Evolutionary conservation across 2,113 vertebrate species (phyloP).

Genomic region (Mesoclemmys tuberculata): DNA sequence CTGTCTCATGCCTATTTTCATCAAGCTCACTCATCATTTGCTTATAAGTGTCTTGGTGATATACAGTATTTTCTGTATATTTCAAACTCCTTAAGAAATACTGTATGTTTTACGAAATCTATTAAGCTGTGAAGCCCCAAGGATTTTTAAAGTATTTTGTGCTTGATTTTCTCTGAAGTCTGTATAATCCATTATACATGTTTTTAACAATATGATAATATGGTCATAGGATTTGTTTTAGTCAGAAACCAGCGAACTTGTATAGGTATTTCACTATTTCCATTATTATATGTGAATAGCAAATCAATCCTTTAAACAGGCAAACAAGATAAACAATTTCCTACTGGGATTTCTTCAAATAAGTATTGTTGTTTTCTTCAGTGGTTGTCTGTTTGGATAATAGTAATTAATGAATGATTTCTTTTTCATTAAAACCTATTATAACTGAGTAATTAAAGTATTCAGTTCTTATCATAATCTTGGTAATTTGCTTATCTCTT

Average conservation of each 20-base stretch:
- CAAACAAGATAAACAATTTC: not conserved
- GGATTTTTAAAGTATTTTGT: not conserved
- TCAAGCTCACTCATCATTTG: not conserved
- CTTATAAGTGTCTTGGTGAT: not conserved
- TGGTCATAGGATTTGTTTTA: not conserved
- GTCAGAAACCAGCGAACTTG: not conserved
- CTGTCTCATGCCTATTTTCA: not conserved
- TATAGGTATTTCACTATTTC: not conserved
- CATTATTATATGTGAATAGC: not conserved
- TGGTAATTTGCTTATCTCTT: not conserved
- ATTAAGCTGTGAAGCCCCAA: not conserved
- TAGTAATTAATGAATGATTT: not conserved
- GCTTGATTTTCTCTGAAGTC: not conserved
- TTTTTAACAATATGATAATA: not conserved
- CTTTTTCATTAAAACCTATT: not conserved
- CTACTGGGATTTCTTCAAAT: not conserved
- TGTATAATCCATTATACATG: not conserved
- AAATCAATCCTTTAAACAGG: not conserved
- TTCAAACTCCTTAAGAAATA: not conserved
- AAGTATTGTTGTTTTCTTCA: not conserved
- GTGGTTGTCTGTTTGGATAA: not conserved
- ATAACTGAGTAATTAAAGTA: not conserved
- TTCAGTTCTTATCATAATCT: not conserved
- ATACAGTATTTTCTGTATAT: fast-evolving
- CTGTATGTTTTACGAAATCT: not conserved